Evolutionary conservation across 2,888 invertebrate species (phyloP).

Genomic region (Caenorhabditis zanzibari): DNA sequence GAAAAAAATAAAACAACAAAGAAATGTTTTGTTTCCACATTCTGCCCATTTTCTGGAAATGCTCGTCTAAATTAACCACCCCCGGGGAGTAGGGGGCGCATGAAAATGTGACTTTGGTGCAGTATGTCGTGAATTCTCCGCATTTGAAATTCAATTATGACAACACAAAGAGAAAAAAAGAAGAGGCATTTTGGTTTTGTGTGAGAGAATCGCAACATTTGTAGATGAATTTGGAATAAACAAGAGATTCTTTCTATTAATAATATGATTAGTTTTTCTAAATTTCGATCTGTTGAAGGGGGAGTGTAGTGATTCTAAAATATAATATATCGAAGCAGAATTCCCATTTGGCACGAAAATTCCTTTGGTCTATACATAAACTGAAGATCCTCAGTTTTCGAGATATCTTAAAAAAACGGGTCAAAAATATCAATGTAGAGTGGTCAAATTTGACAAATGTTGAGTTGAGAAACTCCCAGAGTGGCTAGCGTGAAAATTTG

Average conservation of each 20-base stretch:
- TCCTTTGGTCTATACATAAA: no score
- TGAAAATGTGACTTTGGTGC: constrained; percentile 59
- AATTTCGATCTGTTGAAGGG: no score
- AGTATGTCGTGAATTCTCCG: constrained; percentile 57
- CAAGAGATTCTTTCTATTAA: background rate
- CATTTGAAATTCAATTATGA: constrained; percentile 63
- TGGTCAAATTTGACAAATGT: no score
- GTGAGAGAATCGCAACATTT: background rate
- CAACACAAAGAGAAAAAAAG: constrained; percentile 42
- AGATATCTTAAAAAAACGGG: no score
- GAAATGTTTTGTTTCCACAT: constrained; percentile 39
- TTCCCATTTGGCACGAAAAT: no score
- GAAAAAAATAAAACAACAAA: constrained; percentile 13
- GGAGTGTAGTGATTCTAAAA: no score
- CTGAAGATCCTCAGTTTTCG: no score
- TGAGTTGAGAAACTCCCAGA: no score
- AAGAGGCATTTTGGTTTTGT: constrained; percentile 37
- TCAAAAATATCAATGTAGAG: no score
- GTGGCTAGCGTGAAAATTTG: no score
- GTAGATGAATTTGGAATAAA: constrained; percentile 20
- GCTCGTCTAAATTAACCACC: constrained; percentile 53
- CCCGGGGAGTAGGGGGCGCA: constrained; percentile 37
- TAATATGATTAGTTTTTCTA: background rate
- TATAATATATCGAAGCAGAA: no score
- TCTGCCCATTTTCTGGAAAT: constrained; percentile 39